These are phyloP conservation scores for Peromyscus californicus DNA, from an alignment of 2,113 vertebrate genomes.

Conservation along the genomic window DNA sequence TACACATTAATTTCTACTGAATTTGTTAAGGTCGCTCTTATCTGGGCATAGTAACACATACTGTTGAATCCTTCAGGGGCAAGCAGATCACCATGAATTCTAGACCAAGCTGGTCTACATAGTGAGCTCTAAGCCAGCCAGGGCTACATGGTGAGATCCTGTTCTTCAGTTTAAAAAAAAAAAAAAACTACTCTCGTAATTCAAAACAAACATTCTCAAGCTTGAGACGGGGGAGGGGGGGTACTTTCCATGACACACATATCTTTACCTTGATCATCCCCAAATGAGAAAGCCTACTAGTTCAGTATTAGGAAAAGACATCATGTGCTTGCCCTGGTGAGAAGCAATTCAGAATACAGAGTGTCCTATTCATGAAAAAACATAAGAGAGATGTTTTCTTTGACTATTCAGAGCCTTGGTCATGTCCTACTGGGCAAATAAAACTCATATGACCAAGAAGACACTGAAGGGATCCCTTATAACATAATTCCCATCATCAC, in stretches of 20 bases:
- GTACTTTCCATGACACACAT: neutral
- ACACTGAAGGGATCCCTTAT: slow-evolving; percentile 50
- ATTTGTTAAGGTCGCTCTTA: neutral
- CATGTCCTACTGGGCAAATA: slow-evolving; percentile 46
- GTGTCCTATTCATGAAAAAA: slow-evolving; percentile 73
- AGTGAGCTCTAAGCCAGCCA: neutral
- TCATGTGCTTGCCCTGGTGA: slow-evolving; percentile 19
- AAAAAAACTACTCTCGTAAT: slow-evolving; percentile 9
- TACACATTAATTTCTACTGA: slow-evolving; percentile 54
- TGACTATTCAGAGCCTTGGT: slow-evolving; percentile 56
- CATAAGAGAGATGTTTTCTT: slow-evolving; percentile 58
- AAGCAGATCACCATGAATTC: neutral
- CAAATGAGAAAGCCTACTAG: neutral
- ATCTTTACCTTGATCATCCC: slow-evolving; percentile 54
- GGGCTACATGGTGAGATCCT: neutral
- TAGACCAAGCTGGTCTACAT: neutral
- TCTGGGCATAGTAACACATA: neutral
- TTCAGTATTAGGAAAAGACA: slow-evolving; percentile 31
- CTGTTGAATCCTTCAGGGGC: neutral
- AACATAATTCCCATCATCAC: neutral
- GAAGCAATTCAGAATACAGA: slow-evolving; percentile 62
- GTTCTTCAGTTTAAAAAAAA: neutral
- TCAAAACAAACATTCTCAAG: slow-evolving; percentile 59
- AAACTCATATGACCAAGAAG: slow-evolving; percentile 68
- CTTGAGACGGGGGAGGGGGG: neutral